A percentile compares a stretch with the other conserved stretches of the same genome.
Conservation (phyloP, 1,140 invertebrate genomes). For the Brachionus rubens region DNA sequence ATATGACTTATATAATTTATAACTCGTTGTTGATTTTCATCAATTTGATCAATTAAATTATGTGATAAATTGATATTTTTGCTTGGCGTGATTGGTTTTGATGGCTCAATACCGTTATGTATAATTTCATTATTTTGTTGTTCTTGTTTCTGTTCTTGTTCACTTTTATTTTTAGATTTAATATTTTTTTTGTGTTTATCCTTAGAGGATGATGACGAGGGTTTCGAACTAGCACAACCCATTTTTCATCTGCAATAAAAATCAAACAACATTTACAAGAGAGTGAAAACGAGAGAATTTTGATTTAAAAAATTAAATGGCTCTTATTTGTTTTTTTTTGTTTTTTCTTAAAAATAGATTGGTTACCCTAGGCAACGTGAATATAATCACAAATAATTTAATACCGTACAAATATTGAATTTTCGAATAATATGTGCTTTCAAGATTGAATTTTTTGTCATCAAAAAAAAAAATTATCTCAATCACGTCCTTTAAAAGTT, state of each 20-base stretch:
- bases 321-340: neutral
- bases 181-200: conserved; percentile 24
- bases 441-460: too few relatives aligned
- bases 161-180: neutral
- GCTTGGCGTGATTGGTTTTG: too few relatives aligned
- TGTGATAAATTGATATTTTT: neutral
- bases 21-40: neutral
- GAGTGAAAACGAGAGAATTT: too few relatives aligned
- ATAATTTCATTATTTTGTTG: neutral
- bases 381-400: neutral
- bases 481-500: too few relatives aligned
- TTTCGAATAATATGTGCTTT: too few relatives aligned
- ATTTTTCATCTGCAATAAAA: conserved; percentile 44
- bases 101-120: neutral
- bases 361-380: neutral
- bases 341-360: too few relatives aligned
- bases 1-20: neutral
- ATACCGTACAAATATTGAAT: too few relatives aligned
- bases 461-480: too few relatives aligned
- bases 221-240: conserved; percentile 45
- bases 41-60: neutral
- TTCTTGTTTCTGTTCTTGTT: neutral
- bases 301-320: conserved; percentile 10
- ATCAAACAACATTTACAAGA: too few relatives aligned
- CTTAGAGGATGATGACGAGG: conserved; percentile 26